A percentile compares a stretch with the other conserved stretches of the same genome.
Conservation (phyloP, 2,113 vertebrate genomes). For the Microcebus ravelobensis region DNA sequence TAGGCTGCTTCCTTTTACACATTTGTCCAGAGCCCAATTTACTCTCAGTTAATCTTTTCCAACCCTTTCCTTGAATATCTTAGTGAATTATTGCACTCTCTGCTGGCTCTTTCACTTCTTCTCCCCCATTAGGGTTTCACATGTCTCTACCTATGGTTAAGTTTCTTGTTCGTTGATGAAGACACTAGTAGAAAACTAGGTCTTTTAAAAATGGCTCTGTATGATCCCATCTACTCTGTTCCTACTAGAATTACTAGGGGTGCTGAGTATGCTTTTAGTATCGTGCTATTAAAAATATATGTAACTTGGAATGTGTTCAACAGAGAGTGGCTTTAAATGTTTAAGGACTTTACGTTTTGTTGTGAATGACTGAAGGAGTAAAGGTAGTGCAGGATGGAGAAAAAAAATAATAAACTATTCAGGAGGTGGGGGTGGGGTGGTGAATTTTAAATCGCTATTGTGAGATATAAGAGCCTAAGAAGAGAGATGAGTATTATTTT, state of each 20-base stretch:
- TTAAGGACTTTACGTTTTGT: not conserved
- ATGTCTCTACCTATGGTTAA: not conserved
- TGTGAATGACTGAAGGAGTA: not conserved
- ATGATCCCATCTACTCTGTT: not conserved
- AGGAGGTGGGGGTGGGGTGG: not conserved
- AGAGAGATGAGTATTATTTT: not conserved
- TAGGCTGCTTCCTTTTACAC: not conserved
- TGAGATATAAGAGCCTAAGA: not conserved
- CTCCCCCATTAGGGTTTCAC: not conserved
- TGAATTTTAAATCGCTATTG: not conserved
- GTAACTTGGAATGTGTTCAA: not conserved
- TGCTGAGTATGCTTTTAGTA: not conserved
- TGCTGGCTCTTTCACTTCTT: not conserved
- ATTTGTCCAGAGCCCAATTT: not conserved
- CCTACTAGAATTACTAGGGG: not conserved
- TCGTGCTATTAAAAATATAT: not conserved
- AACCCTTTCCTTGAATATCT: not conserved
- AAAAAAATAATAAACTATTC: not conserved
- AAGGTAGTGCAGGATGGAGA: not conserved
- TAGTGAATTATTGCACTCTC: not conserved
- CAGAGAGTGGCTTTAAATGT: not conserved
- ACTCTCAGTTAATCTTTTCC: not conserved
- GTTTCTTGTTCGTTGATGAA: conserved; percentile 18
- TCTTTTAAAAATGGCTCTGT: not conserved
- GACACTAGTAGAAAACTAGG: not conserved